Percentiles rank a stretch among this genome's conserved stretches.
Conservation (phyloP, 1,140 invertebrate genomes). For the Gonatopus flavifemur region DNA sequence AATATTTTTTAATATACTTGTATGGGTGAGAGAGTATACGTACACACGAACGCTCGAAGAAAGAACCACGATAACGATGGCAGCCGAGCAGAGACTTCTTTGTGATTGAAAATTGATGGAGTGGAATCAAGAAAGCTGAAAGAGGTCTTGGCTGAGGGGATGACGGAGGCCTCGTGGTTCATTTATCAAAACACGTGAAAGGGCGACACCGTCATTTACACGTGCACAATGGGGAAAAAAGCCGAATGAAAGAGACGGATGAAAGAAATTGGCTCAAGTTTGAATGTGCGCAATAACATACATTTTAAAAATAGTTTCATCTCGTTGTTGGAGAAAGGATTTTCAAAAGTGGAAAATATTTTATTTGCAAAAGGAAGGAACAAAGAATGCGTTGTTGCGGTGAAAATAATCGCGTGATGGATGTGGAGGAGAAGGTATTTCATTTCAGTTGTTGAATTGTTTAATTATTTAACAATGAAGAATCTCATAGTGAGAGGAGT, state of each 20-base stretch:
- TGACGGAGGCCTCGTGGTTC: slow-evolving; percentile 33
- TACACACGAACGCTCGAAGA: slow-evolving; percentile 17
- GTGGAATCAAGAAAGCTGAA: slow-evolving; percentile 42
- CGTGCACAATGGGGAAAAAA: slow-evolving; percentile 18
- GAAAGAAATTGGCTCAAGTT: no score
- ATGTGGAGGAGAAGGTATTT: neutral
- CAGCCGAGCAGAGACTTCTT: slow-evolving; percentile 33
- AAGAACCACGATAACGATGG: slow-evolving; percentile 24
- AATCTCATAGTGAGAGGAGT: no score
- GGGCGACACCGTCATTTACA: slow-evolving; percentile 23
- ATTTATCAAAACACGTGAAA: slow-evolving; percentile 46
- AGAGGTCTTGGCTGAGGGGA: slow-evolving; percentile 25
- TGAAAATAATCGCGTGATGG: no score
- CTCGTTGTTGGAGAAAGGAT: neutral
- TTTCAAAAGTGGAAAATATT: no score
- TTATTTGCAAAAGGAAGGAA: no score
- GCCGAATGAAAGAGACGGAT: slow-evolving; percentile 9
- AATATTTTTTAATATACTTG: no score
- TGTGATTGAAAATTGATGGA: slow-evolving; percentile 56
- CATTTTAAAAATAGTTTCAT: neutral
- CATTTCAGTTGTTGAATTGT: no score
- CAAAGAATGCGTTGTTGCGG: no score
- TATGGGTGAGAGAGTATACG: slow-evolving; percentile 7
- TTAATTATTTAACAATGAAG: no score
- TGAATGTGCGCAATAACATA: no score